Base-by-base conservation (phyloP, 2,113 vertebrate species). In the Melanostigma gelatinosum region DNA sequence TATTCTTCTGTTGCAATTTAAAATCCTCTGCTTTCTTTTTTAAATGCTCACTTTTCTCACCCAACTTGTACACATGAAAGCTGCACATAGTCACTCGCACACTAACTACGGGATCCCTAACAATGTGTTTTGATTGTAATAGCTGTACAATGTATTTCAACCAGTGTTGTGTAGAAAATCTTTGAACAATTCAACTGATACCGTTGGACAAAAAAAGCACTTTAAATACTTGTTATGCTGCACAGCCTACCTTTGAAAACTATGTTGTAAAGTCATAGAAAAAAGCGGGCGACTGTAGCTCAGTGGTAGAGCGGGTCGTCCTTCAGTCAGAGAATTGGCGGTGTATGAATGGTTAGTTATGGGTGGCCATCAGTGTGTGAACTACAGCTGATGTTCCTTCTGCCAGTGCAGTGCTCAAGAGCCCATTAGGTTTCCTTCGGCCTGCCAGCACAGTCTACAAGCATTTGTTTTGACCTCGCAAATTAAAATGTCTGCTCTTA, bases 401-500 rank as follows among this genome's bases (percentile, higher is more conserved):
- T 72, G 82, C 72, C 68, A 83, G 54, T 61, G 82, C 83, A 55
- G 72, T 84, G 60, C 77, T 88, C 76, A 75, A 72, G 78, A 83
- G 83, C 79, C 83, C 80, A 89, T 89, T 91, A 91, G 77, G 66
- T 85, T 84, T 89, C 76, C 65, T n/a, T 57, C 60, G 63, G 42
- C 72, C 82, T 84, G 87, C 86, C 91, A 83, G 77, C 62, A 36
- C 22, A 82, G 89, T 82, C 89, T 80, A 84, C 60, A 83, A 80
- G 88, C 86, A 85, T 92, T 92, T 89, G 87, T 90, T 92, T 92
- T 91, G 90, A 88, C 91, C 88, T 63, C 40, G 75, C 84, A 89
- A 91, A 94, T 94, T 89, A 92, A 92, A 92, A 92, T 85, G 89
- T 88, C 93, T 88, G 74, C 72, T 92, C 88, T 91, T 93, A 90